These are phyloP conservation scores for Drosophila vallismaia DNA, from an alignment of 2,888 invertebrate species.

Conservation along the genomic window DNA sequence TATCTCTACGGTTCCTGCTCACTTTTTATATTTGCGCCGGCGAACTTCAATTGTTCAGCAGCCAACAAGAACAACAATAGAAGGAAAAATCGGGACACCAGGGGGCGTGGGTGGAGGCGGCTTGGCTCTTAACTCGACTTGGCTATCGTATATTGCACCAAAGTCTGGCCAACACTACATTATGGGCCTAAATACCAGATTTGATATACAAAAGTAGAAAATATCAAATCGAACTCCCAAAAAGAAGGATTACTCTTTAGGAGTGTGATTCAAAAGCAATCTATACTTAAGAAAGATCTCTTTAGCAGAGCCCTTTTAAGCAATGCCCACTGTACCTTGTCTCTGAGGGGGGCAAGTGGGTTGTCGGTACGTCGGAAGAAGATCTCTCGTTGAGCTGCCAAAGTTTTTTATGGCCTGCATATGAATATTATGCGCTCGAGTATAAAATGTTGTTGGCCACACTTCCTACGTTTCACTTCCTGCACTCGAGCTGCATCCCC, in stretches of 20 bases:
- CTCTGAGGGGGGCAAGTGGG: slow-evolving; percentile 10
- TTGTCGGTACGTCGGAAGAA: slow-evolving; percentile 48
- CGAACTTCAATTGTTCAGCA: slow-evolving; percentile 75
- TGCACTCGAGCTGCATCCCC: slow-evolving; percentile 67
- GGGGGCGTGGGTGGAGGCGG: slow-evolving; percentile 9
- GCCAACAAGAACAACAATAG: slow-evolving; percentile 56
- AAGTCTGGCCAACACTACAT: slow-evolving; percentile 54
- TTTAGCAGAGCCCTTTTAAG: neutral
- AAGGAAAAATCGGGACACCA: slow-evolving; percentile 42
- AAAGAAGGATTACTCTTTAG: neutral
- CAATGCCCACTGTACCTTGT: slow-evolving; percentile 25
- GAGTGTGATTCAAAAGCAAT: neutral
- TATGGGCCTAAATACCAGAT: slow-evolving; percentile 10
- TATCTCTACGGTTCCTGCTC: slow-evolving; percentile 40
- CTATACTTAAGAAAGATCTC: neutral
- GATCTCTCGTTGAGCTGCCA: slow-evolving; percentile 79
- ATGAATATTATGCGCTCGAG: slow-evolving; percentile 81
- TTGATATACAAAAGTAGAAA: neutral
- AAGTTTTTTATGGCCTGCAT: slow-evolving; percentile 78
- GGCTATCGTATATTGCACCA: slow-evolving; percentile 52
- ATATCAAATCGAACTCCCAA: neutral
- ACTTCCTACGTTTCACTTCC: slow-evolving; percentile 79
- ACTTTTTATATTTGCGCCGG: slow-evolving; percentile 73
- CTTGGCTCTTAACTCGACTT: slow-evolving; percentile 43
- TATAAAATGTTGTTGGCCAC: slow-evolving; percentile 81